Base-by-base conservation (phyloP, 2,888 invertebrate species). In the Mongoloraphidia duomilia region DNA sequence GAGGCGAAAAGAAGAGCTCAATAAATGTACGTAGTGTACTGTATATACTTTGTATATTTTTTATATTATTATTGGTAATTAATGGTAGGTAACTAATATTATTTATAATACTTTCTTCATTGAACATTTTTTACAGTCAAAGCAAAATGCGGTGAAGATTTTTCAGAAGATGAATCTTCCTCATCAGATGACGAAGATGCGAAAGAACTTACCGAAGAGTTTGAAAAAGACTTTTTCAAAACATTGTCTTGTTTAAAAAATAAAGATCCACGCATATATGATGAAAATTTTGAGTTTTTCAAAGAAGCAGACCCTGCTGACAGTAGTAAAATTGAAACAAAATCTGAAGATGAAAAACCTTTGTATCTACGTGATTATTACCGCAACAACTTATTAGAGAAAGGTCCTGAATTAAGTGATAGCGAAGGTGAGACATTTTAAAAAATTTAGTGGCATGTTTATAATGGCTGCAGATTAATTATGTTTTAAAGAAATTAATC, bases 211-310 rank as follows among this genome's bases (percentile, higher is more conserved):
- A 66, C 80, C 0, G 75, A 81, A 58, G 75, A 81, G 55, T 70
- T 82, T 43, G 94, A 96, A 61, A 81, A 84, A 56, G 83, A 87
- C 55, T 97, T 97, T 66, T 80, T 90, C 41, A 86, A 85, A 67
- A 86, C 94, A 0, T 69, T 95, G 2, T 76, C 92, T 0, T 80
- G 81, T 46, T 66, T 97, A 42, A 95, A 94, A 64, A 85, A 79
- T 42, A 89, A 87, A 62, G 89, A 95, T 70, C 90, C 94, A 0
- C 75, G 77, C 56, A 93, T 95, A 54, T 96, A 96, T 66, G 81
- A 94, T 61, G 75, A 82, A 39, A 73, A 76, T 47, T 75, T 76
- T 34, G 74, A 73, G 47, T 90, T 88, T 61, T 93, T 90, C 67
- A 68, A 73, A 43, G 63, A 72, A 2, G 62, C 69, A 17, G 65